Conservation (phyloP, 2,113 vertebrate species). For the Eptesicus fuscus region DNA sequence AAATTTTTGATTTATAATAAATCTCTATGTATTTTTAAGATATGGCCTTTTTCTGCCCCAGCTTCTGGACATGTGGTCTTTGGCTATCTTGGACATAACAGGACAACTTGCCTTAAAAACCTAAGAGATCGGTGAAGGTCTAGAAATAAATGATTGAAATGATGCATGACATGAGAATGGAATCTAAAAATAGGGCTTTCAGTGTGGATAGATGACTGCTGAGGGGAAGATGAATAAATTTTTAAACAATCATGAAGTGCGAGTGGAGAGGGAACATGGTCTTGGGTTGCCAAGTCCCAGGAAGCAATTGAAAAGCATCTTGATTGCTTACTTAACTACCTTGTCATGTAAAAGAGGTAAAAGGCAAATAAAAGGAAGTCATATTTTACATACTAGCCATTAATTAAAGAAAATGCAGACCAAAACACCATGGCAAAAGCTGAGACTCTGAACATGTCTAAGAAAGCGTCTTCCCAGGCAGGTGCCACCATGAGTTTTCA, state of each 20-base stretch:
- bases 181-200: conserved; percentile 38
- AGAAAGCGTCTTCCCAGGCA: background rate
- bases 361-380: background rate
- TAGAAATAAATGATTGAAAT: conserved; percentile 37
- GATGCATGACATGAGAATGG: conserved; percentile 25
- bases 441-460: background rate
- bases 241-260: background rate
- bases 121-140: background rate
- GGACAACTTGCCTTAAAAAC: background rate
- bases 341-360: background rate
- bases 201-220: background rate
- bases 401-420: background rate
- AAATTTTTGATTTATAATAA: background rate
- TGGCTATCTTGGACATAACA: background rate
- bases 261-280: background rate
- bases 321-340: background rate
- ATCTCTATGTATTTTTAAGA: background rate
- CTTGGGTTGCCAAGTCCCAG: background rate
- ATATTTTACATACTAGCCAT: background rate
- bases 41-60: background rate
- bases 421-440: background rate
- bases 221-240: background rate
- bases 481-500: background rate
- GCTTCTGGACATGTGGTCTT: background rate
- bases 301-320: background rate